A percentile compares a stretch with the other conserved stretches of the same genome.
phyloP scores from a whole-genome alignment of 2,113 vertebrate genomes.

The Meleagris gallopavo region DNA sequence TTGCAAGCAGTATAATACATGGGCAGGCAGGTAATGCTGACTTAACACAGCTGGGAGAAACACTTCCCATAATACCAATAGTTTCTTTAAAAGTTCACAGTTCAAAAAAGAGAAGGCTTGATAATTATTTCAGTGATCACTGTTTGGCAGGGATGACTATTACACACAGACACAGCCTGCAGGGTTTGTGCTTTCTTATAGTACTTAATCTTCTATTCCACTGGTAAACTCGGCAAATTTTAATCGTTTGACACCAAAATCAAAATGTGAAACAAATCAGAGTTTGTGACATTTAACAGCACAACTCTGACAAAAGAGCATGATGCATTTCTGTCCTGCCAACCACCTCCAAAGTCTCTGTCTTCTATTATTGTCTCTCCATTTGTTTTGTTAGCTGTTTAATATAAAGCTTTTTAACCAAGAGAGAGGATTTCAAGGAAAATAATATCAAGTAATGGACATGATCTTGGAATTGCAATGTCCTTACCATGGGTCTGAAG shows the following conservation, averaged over 20 bases:
- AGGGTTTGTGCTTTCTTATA: neutral
- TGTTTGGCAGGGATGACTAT: neutral
- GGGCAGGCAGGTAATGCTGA: neutral
- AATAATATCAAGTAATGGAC: neutral
- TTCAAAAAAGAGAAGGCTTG: neutral
- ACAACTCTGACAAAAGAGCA: neutral
- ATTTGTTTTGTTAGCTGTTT: constrained; percentile 8
- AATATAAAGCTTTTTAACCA: neutral
- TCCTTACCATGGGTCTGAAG: neutral
- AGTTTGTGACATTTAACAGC: neutral
- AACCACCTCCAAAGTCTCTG: neutral
- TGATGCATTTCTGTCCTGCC: neutral
- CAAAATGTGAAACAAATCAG: neutral
- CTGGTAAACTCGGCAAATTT: neutral
- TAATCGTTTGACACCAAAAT: neutral
- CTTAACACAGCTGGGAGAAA: neutral
- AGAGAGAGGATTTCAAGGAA: neutral
- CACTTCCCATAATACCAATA: neutral
- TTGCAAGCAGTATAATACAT: neutral
- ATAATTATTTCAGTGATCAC: constrained; percentile 18
- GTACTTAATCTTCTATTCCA: neutral
- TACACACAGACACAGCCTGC: neutral
- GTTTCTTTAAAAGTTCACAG: constrained; percentile 36
- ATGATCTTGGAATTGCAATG: neutral
- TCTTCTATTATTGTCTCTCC: neutral